phyloP scores from a whole-genome alignment of 2,888 invertebrate species.

The Blastobasis lacticolella region DNA sequence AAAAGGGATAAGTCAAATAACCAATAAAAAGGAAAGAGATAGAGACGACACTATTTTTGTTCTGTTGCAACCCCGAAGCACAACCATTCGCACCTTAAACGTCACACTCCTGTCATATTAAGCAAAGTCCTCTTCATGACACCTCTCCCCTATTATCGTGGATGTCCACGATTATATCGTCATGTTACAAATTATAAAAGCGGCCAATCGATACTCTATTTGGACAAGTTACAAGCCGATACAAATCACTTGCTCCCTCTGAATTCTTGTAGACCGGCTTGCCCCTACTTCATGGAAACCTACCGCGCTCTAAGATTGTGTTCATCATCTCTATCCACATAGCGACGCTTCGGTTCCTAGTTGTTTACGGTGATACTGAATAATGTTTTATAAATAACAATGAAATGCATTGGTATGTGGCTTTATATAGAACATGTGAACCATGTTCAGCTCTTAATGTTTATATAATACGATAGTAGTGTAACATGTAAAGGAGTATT shows the following conservation, averaged over 20 bases:
- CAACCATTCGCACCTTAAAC: no score
- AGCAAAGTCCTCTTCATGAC: no score
- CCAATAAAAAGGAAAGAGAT: no score
- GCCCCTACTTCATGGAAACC: background rate
- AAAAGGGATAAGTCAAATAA: no score
- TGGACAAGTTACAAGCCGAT: background rate
- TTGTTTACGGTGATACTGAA: constrained; percentile 27
- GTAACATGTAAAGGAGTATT: constrained; percentile 37
- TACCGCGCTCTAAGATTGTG: background rate
- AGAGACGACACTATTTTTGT: no score
- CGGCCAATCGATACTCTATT: background rate
- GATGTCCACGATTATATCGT: no score
- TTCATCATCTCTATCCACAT: background rate
- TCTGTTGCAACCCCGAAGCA: no score
- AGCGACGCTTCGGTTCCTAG: constrained; percentile 15
- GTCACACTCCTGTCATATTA: no score
- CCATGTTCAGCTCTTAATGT: constrained; percentile 68
- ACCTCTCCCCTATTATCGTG: no score
- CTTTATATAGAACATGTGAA: constrained; percentile 70
- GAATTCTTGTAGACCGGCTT: background rate
- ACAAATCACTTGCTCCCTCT: background rate
- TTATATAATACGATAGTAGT: constrained; percentile 47
- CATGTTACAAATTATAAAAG: no score
- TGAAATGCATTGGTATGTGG: constrained; percentile 75
- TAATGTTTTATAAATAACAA: constrained; percentile 63